These are phyloP conservation scores for Hyalella azteca DNA, from an alignment of 2,888 invertebrate species.

Conservation along the genomic window DNA sequence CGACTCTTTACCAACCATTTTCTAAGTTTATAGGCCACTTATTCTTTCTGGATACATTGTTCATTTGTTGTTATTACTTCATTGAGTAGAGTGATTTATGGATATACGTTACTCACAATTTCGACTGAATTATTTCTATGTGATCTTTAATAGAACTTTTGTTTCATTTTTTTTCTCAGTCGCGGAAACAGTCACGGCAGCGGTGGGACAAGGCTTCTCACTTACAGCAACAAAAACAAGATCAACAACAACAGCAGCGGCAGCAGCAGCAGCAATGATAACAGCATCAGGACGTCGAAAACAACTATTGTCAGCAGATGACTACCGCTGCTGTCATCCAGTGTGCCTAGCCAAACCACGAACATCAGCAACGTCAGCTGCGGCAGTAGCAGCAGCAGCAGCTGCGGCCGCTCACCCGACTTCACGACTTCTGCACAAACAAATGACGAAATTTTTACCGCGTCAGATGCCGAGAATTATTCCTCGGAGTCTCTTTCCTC, in stretches of 20 bases:
- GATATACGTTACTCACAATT: too few species aligned
- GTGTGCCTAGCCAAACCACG: slow-evolving; percentile 12
- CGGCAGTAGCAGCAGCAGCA: not conserved
- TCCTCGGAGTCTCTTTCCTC: slow-evolving; percentile 9
- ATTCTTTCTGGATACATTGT: too few species aligned
- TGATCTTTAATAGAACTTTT: too few species aligned
- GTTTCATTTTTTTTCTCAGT: slow-evolving; percentile 3
- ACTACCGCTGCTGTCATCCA: slow-evolving; percentile 46
- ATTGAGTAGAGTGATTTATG: too few species aligned
- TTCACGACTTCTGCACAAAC: slow-evolving; percentile 16
- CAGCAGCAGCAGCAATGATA: slow-evolving; percentile 16
- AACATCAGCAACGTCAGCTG: not conserved
- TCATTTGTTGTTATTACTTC: too few species aligned
- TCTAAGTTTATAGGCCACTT: too few species aligned
- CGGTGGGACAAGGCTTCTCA: slow-evolving; percentile 26
- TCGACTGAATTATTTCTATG: too few species aligned
- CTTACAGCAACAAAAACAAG: slow-evolving; percentile 20
- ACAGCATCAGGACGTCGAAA: slow-evolving; percentile 16
- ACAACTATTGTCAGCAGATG: slow-evolving; percentile 39
- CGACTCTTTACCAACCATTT: too few species aligned
- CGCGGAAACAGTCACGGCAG: slow-evolving; percentile 31
- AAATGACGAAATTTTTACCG: slow-evolving; percentile 13
- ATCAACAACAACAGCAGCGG: slow-evolving; percentile 30
- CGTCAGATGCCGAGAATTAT: slow-evolving; percentile 22
- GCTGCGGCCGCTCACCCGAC: not conserved